phyloP scores from a whole-genome alignment of 1,140 invertebrate species.

The Wasmannia auropunctata region DNA sequence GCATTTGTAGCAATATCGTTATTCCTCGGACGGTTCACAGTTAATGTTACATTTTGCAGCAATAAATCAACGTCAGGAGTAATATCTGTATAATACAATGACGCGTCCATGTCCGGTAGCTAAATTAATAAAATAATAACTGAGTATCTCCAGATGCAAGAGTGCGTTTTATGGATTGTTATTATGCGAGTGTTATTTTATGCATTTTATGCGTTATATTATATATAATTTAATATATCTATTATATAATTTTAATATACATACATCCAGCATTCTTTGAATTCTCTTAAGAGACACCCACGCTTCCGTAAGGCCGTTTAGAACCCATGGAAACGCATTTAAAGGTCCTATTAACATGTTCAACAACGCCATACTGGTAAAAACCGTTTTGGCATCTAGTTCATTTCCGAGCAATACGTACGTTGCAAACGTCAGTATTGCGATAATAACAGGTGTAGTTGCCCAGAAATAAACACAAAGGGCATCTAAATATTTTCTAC shows the following conservation, averaged over 20 bases:
- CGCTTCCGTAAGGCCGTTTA: constrained; percentile 98
- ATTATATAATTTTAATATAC: constrained; percentile 48
- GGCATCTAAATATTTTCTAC: constrained; percentile 98
- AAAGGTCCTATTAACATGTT: constrained; percentile 98
- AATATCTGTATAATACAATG: constrained; percentile 81
- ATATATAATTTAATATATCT: not conserved
- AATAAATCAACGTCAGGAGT: constrained; percentile 81
- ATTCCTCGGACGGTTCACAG: constrained; percentile 44
- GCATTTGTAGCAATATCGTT: not conserved
- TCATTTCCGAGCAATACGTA: constrained; percentile 94
- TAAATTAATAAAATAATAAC: constrained; percentile 78
- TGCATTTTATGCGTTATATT: not conserved
- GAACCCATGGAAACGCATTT: constrained; percentile 99
- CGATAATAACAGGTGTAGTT: constrained; percentile 98
- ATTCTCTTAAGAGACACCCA: constrained; percentile 95
- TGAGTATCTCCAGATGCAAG: not conserved
- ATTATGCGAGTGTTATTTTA: too few species aligned
- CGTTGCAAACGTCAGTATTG: constrained; percentile 95
- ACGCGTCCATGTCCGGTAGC: constrained; percentile 88
- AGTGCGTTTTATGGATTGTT: too few species aligned
- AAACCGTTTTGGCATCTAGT: constrained; percentile 95
- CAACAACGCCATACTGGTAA: constrained; percentile 97
- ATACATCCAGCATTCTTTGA: constrained; percentile 90
- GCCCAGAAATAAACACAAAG: constrained; percentile 99
- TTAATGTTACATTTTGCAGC: constrained; percentile 85